These are phyloP conservation scores for Prenolepis imparis DNA, from an alignment of 2,888 invertebrate genomes.

Conservation along the genomic window DNA sequence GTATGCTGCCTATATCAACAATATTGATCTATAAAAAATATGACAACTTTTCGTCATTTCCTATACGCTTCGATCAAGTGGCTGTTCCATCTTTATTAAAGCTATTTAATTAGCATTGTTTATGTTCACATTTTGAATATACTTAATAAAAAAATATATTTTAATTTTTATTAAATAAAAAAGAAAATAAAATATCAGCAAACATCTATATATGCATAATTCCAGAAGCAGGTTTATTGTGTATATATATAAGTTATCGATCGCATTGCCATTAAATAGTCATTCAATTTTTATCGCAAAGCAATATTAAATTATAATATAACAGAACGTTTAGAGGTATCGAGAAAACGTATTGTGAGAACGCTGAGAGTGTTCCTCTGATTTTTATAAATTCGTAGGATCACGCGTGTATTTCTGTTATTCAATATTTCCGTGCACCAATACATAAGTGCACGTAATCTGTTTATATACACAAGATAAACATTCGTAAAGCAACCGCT, in stretches of 20 bases:
- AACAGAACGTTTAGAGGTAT: not conserved
- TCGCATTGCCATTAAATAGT: not conserved
- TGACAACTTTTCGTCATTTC: slow-evolving; percentile 29
- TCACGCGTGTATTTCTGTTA: not conserved
- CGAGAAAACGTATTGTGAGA: not conserved
- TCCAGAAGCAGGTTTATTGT: not conserved
- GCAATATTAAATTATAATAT: slow-evolving; percentile 8
- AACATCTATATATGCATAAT: not conserved
- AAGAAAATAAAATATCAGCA: not conserved
- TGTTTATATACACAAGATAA: slow-evolving; percentile 11
- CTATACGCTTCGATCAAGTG: not conserved
- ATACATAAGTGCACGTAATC: not conserved
- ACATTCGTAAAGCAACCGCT: not conserved
- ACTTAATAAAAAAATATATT: not conserved
- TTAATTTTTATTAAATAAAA: not conserved
- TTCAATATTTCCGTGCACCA: not conserved
- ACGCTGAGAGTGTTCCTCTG: not conserved
- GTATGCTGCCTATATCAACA: slow-evolving; percentile 59
- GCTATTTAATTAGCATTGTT: not conserved
- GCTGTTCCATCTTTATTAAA: not conserved
- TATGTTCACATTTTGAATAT: not conserved
- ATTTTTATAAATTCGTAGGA: slow-evolving; percentile 23
- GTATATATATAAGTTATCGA: not conserved
- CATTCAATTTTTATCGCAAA: slow-evolving; percentile 9
- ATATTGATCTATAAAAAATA: slow-evolving; percentile 50